Evolutionary conservation across 2,888 invertebrate genomes (phyloP).

Genomic region (Ditylenchus weischeri): DNA sequence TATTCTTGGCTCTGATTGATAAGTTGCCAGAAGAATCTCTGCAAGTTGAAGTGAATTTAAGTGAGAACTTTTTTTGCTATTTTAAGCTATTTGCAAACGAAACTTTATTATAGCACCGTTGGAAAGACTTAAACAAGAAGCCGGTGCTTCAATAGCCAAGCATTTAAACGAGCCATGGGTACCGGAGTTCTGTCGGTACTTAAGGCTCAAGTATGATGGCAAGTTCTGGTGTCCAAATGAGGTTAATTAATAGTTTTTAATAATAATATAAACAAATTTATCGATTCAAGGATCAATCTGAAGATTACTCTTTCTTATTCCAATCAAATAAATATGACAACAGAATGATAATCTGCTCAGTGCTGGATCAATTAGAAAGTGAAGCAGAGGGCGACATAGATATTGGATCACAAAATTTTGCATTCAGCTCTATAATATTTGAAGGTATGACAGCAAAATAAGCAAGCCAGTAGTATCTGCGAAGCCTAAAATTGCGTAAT

Average conservation of each 20-base stretch:
- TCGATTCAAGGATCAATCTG: not conserved
- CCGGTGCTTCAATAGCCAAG: slow-evolving; percentile 29
- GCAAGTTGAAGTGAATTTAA: slow-evolving; percentile 15
- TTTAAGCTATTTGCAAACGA: too few species aligned
- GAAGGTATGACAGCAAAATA: not conserved
- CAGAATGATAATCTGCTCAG: not conserved
- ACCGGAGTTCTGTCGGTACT: slow-evolving; percentile 58
- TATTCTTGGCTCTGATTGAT: slow-evolving; percentile 90
- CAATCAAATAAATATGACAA: slow-evolving; percentile 4
- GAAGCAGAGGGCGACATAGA: too few species aligned
- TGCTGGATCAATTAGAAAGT: not conserved
- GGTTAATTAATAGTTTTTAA: slow-evolving; percentile 4
- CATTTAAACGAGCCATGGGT: slow-evolving; percentile 59
- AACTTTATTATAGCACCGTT: slow-evolving; percentile 33
- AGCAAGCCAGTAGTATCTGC: not conserved
- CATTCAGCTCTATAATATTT: not conserved
- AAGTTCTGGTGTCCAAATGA: slow-evolving; percentile 14
- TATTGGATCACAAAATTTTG: not conserved
- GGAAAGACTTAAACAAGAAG: slow-evolving; percentile 25
- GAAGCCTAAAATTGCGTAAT: not conserved
- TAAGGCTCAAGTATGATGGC: slow-evolving; percentile 16
- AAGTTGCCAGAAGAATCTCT: slow-evolving; percentile 76
- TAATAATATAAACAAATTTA: not conserved
- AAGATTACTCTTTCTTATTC: not conserved
- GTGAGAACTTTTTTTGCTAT: too few species aligned